Base-by-base conservation (phyloP, 2,888 invertebrate genomes). In the Drosophila anomalipes region DNA sequence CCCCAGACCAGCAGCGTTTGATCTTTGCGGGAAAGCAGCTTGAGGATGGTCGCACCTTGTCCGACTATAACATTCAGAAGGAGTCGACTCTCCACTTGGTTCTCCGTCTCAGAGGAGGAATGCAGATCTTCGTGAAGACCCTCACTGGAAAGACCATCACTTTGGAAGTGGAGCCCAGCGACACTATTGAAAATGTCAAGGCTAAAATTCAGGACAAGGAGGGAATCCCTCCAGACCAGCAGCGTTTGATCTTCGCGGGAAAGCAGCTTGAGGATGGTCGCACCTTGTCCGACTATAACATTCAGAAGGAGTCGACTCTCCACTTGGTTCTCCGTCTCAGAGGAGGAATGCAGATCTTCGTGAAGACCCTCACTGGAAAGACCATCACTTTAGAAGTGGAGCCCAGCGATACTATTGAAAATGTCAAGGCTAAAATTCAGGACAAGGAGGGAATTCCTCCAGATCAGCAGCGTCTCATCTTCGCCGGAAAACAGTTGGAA, bases 1-100 rank as follows among this genome's bases (percentile, higher is more conserved):
- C 91, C 0, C 91, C 91, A 91, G 91, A 91, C 30, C 91, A 91
- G 47, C 91, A 91, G 63, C 91, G 91, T 79, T 65, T 92, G 14
- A 92, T 92, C 57, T 92, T 92, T 26, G 92, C 92, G 7, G 91
- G 91, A 10, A 92, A 91, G 60, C 91, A 91, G 62, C 33, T 91
- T 22, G 98, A 98, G 94, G 98, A 98, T 95, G 98, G 97, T 14
- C 96, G 97, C 62, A 98, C 97, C 2, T 94, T 91, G 32, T 98
- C 28, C 95, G 98, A 98, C 93, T 91, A 91, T 51, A 91, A 91
- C 41, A 91, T 91, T 37, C 91, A 91, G 22, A 91, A 91, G 73
- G 91, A 91, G 64, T 91, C 91, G 0, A 91, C 91, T 0, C 72
- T 91, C 0, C 91, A 91, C 6, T 95, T 97, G 94, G 98, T 98